phyloP scores from a whole-genome alignment of 2,888 invertebrate genomes.

The Branchinecta sandiegonensis region DNA sequence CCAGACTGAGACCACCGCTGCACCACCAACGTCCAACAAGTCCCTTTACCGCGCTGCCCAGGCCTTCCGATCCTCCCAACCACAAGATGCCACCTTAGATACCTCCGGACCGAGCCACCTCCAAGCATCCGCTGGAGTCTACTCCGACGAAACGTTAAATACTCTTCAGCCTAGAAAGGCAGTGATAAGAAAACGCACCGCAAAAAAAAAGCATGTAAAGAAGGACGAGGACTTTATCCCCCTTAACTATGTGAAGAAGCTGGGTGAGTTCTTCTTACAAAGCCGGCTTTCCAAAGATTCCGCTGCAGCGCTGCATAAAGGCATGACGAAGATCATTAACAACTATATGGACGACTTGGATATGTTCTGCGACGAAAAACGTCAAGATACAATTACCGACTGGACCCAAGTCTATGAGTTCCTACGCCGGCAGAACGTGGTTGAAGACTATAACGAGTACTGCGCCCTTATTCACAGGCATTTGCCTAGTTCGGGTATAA shows the following conservation, averaged over 20 bases:
- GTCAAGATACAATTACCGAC: background rate
- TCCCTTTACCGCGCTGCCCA: background rate
- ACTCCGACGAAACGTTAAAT: background rate
- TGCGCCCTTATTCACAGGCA: background rate
- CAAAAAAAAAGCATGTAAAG: background rate
- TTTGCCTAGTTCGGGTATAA: background rate
- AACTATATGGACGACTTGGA: background rate
- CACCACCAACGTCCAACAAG: background rate
- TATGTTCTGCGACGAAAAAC: background rate
- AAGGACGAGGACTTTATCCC: background rate
- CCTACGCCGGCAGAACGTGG: background rate
- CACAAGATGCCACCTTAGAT: background rate
- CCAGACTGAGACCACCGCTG: background rate
- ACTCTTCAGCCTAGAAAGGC: background rate
- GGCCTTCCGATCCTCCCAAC: background rate
- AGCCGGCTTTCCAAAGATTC: background rate
- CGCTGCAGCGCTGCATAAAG: background rate
- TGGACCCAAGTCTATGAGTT: slow-evolving; percentile 14
- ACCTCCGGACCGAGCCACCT: background rate
- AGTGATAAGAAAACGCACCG: background rate
- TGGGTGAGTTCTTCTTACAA: background rate
- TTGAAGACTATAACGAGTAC: background rate
- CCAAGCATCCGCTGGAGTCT: background rate
- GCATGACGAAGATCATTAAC: background rate
- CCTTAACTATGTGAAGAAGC: background rate